These are phyloP conservation scores for Daphoenositta chrysoptera DNA, from an alignment of 2,113 vertebrate species.

Conservation along the genomic window DNA sequence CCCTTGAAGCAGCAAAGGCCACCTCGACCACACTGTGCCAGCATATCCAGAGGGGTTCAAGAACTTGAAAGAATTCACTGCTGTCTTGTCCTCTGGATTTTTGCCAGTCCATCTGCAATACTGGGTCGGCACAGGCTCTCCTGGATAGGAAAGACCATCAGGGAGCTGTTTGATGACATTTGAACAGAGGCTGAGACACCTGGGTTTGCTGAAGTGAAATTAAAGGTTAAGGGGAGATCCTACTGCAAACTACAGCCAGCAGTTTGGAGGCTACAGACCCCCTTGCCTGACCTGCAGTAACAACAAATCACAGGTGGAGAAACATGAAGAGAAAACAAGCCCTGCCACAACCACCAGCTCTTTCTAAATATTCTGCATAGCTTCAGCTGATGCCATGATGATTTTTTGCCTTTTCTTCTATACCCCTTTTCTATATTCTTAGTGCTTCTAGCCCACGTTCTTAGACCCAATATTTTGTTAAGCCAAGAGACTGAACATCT, in stretches of 20 bases:
- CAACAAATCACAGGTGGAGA: not conserved
- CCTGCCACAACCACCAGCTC: not conserved
- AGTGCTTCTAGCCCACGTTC: no score
- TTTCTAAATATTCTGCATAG: not conserved
- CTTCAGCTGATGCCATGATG: no score
- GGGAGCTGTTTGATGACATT: not conserved
- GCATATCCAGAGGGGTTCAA: fast-evolving
- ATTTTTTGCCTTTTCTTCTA: no score
- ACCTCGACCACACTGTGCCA: not conserved
- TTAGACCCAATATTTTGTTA: no score
- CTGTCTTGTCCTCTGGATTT: not conserved
- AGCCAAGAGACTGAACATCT: no score
- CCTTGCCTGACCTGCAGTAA: not conserved
- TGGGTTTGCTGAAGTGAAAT: not conserved
- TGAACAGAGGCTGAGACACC: not conserved
- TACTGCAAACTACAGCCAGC: not conserved
- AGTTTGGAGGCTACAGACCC: fast-evolving
- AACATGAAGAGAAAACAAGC: not conserved
- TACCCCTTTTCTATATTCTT: no score
- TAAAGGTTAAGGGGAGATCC: not conserved
- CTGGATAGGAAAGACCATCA: not conserved
- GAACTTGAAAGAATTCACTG: not conserved
- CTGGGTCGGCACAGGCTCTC: not conserved
- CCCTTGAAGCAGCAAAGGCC: not conserved
- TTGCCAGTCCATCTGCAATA: not conserved